Evolutionary conservation across 2,888 invertebrate species (phyloP), one percentile per base, ranked within the genome.

Genomic region (Drosophila quinaria): DNA sequence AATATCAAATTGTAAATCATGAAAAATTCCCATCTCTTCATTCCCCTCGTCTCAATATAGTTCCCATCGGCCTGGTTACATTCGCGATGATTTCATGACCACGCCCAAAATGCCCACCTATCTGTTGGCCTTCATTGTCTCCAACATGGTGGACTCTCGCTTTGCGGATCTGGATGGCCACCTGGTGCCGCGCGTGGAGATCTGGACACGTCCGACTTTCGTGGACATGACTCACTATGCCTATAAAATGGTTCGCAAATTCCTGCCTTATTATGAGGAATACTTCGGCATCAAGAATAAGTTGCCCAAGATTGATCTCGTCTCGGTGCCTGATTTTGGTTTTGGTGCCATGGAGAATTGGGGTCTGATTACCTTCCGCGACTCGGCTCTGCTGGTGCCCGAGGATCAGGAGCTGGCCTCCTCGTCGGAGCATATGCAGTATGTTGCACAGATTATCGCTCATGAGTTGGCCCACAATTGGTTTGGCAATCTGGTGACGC

Each of bases 391-490:
- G 44, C 90, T 96, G 1, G 93, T 92, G 13, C 93, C 93, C 2
- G 90, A 91, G 81, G 92, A 92, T 79, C 86, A 91, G 62, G 90
- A 91, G 51, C 81, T 90, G 52, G 92, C 92, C 35, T 92, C 93
- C 29, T 93, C 95, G 29, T 93, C 94, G 37, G 93, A 93, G 75
- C 94, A 95, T 73, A 94, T 94, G 78, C 95, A 96, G 81, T 93
- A 94, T 52, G 94, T 96, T 2, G 95, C 95, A 1, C 94, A 95
- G 22, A 95, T 95, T 2, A 94, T 96, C 4, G 94, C 96, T 0
- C 97, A 97, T 87, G 97, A 97, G 91, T 91, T 97, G 56, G 95
- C 96, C 1, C 97, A 97, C 90, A 96, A 95, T 94, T 97, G 97
- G 96, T 96, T 97, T 80, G 97, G 97, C 6, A 96, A 96, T 89